Conservation (phyloP, 2,113 vertebrate genomes). For the Diphyllodes magnificus region DNA sequence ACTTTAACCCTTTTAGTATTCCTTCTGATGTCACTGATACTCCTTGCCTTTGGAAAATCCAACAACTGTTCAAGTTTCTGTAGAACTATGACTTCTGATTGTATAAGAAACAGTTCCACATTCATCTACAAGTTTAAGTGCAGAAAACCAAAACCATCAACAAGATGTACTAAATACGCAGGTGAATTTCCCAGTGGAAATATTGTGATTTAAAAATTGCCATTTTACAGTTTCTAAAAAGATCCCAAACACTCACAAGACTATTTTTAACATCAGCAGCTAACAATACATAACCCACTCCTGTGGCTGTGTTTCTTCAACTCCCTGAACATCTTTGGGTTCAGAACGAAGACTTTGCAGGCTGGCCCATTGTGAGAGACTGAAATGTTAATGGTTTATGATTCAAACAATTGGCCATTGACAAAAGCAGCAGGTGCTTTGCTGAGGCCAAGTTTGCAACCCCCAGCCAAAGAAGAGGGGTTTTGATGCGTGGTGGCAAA, state of each 20-base stretch:
- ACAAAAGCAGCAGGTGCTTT: not conserved
- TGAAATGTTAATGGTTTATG: not conserved
- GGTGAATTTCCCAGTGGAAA: not conserved
- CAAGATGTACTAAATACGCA: not conserved
- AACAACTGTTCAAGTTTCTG: not conserved
- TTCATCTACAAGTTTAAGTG: not conserved
- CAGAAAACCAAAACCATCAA: not conserved
- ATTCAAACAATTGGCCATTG: not conserved
- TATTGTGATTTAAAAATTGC: not conserved
- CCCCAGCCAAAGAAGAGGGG: fast-evolving
- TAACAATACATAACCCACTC: not conserved
- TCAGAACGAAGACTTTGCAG: not conserved
- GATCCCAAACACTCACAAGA: not conserved
- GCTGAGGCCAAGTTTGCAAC: not conserved
- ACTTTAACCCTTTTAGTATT: not conserved
- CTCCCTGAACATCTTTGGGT: not conserved
- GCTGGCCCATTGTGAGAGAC: not conserved
- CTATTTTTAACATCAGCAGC: not conserved
- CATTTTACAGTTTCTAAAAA: not conserved
- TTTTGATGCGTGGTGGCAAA: not conserved
- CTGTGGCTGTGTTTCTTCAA: not conserved
- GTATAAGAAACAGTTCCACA: not conserved
- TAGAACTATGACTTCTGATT: not conserved
- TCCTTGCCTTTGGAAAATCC: not conserved
- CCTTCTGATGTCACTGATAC: not conserved